A percentile compares a stretch with the other conserved stretches of the same genome.
Conservation (phyloP, 2,797 vertebrate genomes). For the Phyllotis vaccarum region DNA sequence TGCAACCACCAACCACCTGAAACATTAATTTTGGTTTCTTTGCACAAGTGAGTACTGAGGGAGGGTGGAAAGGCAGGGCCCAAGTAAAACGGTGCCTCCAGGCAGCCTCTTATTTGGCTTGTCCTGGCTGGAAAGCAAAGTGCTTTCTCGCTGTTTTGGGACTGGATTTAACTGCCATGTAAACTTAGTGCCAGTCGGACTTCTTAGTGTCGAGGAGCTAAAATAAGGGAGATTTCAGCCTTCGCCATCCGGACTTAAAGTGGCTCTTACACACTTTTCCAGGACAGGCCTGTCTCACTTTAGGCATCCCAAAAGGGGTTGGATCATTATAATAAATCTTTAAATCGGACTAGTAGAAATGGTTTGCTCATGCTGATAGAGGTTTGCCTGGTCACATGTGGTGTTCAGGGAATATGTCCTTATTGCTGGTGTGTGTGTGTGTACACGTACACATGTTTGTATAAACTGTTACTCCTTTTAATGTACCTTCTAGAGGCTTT, state of each 20-base stretch:
- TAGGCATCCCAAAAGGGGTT: constrained; percentile 65
- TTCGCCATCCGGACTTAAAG: constrained; percentile 66
- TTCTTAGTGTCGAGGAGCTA: constrained; percentile 71
- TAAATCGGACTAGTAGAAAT: background rate
- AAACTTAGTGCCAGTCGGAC: constrained; percentile 58
- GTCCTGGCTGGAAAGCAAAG: background rate
- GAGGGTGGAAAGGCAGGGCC: constrained; percentile 11
- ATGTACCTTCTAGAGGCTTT: background rate
- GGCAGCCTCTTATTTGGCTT: constrained; percentile 35
- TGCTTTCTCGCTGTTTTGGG: constrained; percentile 48
- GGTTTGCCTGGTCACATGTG: background rate
- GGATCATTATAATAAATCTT: constrained; percentile 49
- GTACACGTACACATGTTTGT: background rate
- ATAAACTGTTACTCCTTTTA: background rate
- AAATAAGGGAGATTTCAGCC: constrained; percentile 74
- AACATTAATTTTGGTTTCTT: constrained; percentile 73
- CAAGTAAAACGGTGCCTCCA: constrained; percentile 33
- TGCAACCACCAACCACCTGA: constrained; percentile 63
- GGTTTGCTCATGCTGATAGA: constrained; percentile 3
- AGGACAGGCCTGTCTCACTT: constrained; percentile 56
- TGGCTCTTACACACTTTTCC: constrained; percentile 16
- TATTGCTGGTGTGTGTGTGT: constrained; percentile 12
- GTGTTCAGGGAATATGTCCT: background rate
- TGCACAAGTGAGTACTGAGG: constrained; percentile 47
- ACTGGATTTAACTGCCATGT: constrained; percentile 46